A percentile compares a stretch with the other conserved stretches of the same genome.
phyloP scores from a whole-genome alignment of 2,113 vertebrate genomes.

The Jacana jacana region DNA sequence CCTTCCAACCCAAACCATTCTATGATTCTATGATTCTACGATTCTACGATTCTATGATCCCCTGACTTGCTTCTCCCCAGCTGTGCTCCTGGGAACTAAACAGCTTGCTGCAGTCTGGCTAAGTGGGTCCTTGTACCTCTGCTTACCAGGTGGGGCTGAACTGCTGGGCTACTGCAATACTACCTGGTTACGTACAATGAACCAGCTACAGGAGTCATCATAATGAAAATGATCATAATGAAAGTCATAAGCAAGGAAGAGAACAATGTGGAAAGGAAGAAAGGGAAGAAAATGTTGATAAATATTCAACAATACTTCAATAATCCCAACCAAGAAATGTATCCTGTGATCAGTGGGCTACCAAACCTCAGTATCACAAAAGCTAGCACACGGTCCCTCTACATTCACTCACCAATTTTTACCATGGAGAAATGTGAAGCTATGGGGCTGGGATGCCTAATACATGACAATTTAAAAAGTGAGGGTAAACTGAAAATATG shows the following conservation, averaged over 20 bases:
- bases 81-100: too few species aligned
- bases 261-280: not conserved
- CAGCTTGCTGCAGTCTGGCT: too few species aligned
- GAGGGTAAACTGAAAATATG: not conserved
- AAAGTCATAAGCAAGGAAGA: not conserved
- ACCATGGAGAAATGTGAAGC: not conserved
- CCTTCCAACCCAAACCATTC: too few species aligned
- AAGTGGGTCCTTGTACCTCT: not conserved
- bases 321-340: constrained; percentile 27
- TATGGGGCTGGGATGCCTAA: not conserved
- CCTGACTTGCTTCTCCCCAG: too few species aligned
- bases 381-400: not conserved
- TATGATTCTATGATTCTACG: too few species aligned
- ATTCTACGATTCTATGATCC: too few species aligned
- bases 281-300: not conserved
- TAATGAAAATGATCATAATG: not conserved
- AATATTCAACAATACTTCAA: constrained; percentile 42
- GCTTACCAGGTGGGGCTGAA: not conserved
- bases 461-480: not conserved
- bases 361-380: not conserved
- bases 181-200: not conserved
- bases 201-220: not conserved
- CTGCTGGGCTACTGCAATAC: not conserved
- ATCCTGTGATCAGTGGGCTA: constrained; percentile 6
- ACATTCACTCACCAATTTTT: not conserved